Base-by-base conservation (phyloP, 2,888 invertebrate genomes). In the Frankliniella intonsa region DNA sequence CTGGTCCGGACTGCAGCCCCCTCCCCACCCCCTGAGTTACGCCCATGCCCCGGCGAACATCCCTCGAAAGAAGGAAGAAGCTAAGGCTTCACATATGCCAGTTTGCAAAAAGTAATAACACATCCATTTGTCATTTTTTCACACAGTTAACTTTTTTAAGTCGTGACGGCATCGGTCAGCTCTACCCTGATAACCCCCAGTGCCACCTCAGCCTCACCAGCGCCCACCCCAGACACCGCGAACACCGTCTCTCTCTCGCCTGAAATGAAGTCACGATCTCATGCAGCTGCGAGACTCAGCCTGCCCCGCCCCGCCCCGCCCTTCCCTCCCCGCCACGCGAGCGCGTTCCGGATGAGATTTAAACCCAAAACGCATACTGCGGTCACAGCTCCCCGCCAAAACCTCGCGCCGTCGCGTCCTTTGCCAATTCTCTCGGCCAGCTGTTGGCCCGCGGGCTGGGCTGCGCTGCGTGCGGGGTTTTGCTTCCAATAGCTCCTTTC, bases 231-330 rank as follows among this genome's bases (percentile, higher is more conserved):
- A 38, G 38, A 38, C 55, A 8, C 55, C 55, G 55, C 9, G 62
- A 5, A 38, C 38, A 38, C 38, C 38, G 38, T 62, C 62, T 3
- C 0, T 62, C 62, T 62, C n/a, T 62, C 62, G 0, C n/a, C 3
- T 55, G 69, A 25, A 76, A 76, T 76, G 69, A 76, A 76, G 69
- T 76, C 69, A 76, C 69, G 69, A 76, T 76, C 69, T 76, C 69
- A 25, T 38, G 69, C 69, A 76, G 69, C 69, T 12, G 69, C 8
- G 69, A 69, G 69, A 11, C 38, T 38, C 38, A 5, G 38, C 38
- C 38, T 38, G 38, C 38, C 38, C n/a, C n/a, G n/a, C 65, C 19
- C 17, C 65, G n/a, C 19, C 65, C 19, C 65, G 17, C 65, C 65
- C 65, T n/a, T 17, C 65, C n/a, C n/a, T n/a, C 19, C n/a, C 0